phyloP scores from a whole-genome alignment of 2,888 invertebrate genomes.

The Balanococcus diminutus region DNA sequence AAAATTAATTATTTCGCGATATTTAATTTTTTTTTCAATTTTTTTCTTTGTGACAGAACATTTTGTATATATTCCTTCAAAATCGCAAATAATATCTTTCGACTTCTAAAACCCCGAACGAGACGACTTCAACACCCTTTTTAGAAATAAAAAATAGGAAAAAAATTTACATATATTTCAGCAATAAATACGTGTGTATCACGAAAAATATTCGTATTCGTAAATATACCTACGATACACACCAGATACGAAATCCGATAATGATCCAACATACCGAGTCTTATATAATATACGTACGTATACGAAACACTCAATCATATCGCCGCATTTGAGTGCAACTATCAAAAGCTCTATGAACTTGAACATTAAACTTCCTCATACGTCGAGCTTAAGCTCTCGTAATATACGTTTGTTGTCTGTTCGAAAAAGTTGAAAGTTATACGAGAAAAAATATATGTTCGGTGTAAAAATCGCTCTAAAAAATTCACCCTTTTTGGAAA shows the following conservation, averaged over 20 bases:
- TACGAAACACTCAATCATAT: neutral
- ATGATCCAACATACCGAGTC: neutral
- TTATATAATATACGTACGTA: neutral
- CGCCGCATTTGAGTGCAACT: neutral
- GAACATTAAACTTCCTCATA: neutral
- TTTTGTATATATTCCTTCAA: no score
- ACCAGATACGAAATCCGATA: slow-evolving; percentile 4
- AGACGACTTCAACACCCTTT: neutral
- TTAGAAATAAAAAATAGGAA: neutral
- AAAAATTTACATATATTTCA: neutral
- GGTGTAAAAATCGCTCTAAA: neutral
- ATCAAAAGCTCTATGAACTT: neutral
- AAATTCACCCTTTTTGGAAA: slow-evolving; percentile 30
- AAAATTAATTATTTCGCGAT: no score
- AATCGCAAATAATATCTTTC: no score
- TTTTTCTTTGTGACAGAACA: no score
- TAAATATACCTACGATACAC: neutral
- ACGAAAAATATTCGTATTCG: neutral
- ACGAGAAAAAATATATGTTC: neutral
- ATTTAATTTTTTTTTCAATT: no score
- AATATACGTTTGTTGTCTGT: slow-evolving; percentile 1
- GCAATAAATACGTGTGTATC: neutral
- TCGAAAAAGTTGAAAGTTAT: neutral
- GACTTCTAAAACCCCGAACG: no score
- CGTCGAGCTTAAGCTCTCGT: neutral